phyloP scores from a whole-genome alignment of 2,113 vertebrate species.

The Vulpes vulpes region DNA sequence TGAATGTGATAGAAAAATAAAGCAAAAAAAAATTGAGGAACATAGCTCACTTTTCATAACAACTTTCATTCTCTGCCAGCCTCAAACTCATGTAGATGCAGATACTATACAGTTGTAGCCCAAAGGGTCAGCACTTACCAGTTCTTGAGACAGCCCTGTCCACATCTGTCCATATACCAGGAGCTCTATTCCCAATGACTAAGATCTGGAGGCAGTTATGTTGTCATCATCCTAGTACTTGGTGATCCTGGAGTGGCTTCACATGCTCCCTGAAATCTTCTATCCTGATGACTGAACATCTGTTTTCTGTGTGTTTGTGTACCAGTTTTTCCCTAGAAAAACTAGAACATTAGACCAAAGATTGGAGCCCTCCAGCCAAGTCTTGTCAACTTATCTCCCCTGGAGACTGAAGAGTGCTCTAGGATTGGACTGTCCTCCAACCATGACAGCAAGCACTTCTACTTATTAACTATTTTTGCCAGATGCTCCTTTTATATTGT shows the following conservation, averaged over 20 bases:
- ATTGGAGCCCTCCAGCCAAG: neutral
- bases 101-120: neutral
- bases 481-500: neutral
- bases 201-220: neutral
- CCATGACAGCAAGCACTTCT: neutral
- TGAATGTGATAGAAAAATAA: constrained; percentile 22
- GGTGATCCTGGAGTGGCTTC: neutral
- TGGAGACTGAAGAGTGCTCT: neutral
- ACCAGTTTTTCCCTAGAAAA: neutral
- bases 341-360: neutral
- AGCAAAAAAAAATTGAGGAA: neutral
- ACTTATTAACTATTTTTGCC: neutral
- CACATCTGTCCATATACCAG: neutral
- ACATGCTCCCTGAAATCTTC: neutral
- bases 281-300: neutral
- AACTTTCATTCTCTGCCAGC: neutral
- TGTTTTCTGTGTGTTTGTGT: neutral
- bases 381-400: neutral
- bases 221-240: neutral
- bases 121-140: neutral
- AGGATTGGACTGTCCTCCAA: neutral
- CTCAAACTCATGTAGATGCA: neutral
- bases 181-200: neutral
- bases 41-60: neutral
- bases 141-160: neutral